A percentile compares a stretch with the other conserved stretches of the same genome.
Conservation (phyloP, 2,113 vertebrate species). For the Hippocampus barbouri region DNA sequence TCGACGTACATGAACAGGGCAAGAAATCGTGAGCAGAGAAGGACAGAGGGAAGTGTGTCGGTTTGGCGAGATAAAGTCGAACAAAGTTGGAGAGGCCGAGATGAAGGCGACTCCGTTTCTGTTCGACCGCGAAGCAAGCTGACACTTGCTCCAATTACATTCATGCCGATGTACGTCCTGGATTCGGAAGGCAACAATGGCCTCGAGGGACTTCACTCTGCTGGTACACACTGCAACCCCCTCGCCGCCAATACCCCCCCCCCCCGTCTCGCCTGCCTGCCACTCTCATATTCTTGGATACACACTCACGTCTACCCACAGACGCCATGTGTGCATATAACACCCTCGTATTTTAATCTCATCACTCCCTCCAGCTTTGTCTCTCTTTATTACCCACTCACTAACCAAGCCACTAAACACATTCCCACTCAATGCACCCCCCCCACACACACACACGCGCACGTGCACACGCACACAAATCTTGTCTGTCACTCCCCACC, state of each 20-base stretch:
- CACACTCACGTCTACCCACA: conserved; percentile 30
- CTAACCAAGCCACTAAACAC: conserved; percentile 36
- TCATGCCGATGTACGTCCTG: conserved; percentile 64
- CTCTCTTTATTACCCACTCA: conserved; percentile 50
- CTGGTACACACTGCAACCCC: conserved; percentile 37
- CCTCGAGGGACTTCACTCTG: conserved; percentile 62
- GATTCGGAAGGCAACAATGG: conserved; percentile 68
- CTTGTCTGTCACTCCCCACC: conserved; percentile 36
- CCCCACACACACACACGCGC: conserved; percentile 14
- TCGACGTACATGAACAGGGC: conserved; percentile 25
- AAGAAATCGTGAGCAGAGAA: conserved; percentile 9
- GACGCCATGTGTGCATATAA: conserved; percentile 31
- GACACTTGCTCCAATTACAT: conserved; percentile 72
- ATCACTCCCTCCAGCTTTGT: conserved; percentile 54
- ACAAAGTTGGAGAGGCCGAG: conserved; percentile 35
- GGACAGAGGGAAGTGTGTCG: conserved; percentile 13
- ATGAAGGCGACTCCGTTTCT: conserved; percentile 41
- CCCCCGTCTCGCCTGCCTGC: conserved; percentile 20
- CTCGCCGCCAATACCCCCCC: too few relatives aligned
- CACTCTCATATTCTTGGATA: conserved; percentile 32
- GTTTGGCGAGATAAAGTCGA: conserved; percentile 14
- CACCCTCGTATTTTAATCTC: conserved; percentile 49
- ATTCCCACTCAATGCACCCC: conserved; percentile 29
- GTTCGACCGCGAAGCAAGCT: conserved; percentile 44
- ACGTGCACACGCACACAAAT: conserved; percentile 17